Percentiles rank a stretch among this genome's conserved stretches.
These are phyloP conservation scores for Elephas maximus DNA, from an alignment of 2,113 vertebrate genomes.

Conservation along the genomic window DNA sequence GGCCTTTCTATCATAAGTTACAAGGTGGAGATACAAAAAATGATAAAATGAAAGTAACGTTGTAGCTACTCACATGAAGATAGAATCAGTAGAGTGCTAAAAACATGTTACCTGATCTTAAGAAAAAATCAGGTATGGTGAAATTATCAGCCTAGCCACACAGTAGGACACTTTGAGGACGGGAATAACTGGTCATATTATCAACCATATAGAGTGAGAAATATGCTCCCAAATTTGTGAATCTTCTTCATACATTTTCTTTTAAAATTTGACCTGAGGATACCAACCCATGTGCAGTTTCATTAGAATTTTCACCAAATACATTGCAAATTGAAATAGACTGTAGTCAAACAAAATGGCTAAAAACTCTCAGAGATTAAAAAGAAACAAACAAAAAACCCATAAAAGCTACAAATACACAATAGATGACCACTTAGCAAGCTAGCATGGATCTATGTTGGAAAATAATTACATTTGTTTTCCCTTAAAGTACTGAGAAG, in stretches of 20 bases:
- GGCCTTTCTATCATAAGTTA: not conserved
- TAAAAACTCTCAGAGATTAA: not conserved
- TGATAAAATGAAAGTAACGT: not conserved
- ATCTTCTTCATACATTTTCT: not conserved
- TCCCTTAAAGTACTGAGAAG: not conserved
- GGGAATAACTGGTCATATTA: not conserved
- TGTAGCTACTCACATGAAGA: not conserved
- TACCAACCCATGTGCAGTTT: not conserved
- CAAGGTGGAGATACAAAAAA: not conserved
- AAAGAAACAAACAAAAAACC: not conserved
- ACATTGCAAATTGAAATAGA: not conserved
- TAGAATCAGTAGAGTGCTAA: not conserved
- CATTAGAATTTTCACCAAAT: not conserved
- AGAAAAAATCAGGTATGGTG: not conserved
- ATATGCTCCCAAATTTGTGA: not conserved
- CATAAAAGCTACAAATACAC: not conserved
- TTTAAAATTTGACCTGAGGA: not conserved
- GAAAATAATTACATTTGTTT: not conserved
- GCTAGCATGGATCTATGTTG: not conserved
- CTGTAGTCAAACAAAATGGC: not conserved
- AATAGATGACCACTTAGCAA: not conserved
- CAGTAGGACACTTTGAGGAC: not conserved
- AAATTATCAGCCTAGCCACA: not conserved
- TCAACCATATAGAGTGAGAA: not conserved
- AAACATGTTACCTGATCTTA: not conserved